Conservation (phyloP, 1,140 invertebrate genomes). For the Thereuonema tuberculata region DNA sequence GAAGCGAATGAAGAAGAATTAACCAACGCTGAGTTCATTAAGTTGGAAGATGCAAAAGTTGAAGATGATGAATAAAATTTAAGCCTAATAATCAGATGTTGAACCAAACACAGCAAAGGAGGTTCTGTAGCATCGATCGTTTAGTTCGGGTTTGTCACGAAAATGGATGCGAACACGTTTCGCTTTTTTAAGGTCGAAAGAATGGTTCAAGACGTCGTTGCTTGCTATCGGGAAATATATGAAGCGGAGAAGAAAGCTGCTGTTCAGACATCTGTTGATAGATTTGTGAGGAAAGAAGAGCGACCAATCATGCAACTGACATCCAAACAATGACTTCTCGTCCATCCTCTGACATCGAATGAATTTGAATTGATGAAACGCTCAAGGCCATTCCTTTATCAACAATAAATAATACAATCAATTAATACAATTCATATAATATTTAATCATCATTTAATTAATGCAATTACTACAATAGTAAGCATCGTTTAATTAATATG, state of each 20-base stretch:
- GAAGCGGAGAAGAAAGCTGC: background rate
- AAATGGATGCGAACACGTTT: background rate
- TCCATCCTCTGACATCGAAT: too few species aligned
- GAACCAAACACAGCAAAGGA: background rate
- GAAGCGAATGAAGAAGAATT: background rate
- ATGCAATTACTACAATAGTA: too few species aligned
- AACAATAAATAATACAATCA: too few species aligned
- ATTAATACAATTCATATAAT: too few species aligned
- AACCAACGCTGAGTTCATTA: background rate
- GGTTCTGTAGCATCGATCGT: background rate
- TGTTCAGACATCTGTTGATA: background rate
- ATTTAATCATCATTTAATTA: too few species aligned
- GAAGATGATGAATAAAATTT: background rate
- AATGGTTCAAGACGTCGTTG: background rate
- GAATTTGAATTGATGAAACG: too few species aligned
- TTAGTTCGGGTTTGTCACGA: background rate
- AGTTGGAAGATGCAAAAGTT: background rate
- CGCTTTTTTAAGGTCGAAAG: background rate
- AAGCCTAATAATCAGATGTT: background rate
- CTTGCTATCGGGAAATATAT: background rate
- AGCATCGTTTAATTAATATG: too few species aligned
- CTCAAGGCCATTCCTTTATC: too few species aligned
- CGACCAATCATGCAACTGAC: too few species aligned
- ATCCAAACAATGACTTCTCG: too few species aligned
- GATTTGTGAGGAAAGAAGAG: background rate